A percentile compares a stretch with the other conserved stretches of the same genome.
phyloP scores from a whole-genome alignment of 1,140 invertebrate genomes.

The Rhyzopertha dominica region DNA sequence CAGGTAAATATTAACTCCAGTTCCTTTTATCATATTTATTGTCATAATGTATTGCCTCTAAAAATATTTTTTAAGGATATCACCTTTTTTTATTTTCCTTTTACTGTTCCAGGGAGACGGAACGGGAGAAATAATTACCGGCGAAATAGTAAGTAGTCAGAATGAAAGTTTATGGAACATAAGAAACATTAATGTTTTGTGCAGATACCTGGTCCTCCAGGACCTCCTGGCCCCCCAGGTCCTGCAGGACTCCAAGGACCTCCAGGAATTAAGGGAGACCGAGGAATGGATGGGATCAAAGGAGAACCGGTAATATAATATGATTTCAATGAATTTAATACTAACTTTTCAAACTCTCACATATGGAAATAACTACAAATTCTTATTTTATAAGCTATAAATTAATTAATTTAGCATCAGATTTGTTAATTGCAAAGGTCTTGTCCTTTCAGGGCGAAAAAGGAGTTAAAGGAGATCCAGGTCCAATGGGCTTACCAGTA shows the following conservation, averaged over 20 bases:
- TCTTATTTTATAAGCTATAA: too few relatives aligned
- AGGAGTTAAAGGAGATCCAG: conserved; percentile 83
- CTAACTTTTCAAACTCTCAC: background rate
- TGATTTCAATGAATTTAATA: background rate
- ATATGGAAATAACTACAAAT: conserved; percentile 2
- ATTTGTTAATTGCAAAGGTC: too few relatives aligned
- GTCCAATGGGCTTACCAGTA: conserved; percentile 93
- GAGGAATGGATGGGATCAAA: conserved; percentile 79
- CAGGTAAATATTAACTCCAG: conserved; percentile 62
- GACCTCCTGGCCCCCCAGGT: conserved; percentile 74
- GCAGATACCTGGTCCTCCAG: conserved; percentile 70
- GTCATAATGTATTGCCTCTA: conserved; percentile 2
- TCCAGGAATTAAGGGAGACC: conserved; percentile 83
- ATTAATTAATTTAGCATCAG: too few relatives aligned
- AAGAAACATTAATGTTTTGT: too few relatives aligned
- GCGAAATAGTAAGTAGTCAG: conserved; percentile 56
- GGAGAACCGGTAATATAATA: conserved; percentile 85
- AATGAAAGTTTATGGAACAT: background rate
- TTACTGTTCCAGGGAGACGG: conserved; percentile 70
- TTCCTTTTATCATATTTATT: conserved; percentile 6
- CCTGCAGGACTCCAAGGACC: conserved; percentile 71
- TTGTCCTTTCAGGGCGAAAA: conserved; percentile 72
- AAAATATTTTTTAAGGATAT: conserved; percentile 4
- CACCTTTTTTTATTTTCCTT: conserved; percentile 41
- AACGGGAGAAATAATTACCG: conserved; percentile 64